Evolutionary conservation across 2,797 vertebrate species (phyloP), one percentile per base, ranked within the genome.

Genomic region (Epinephelus coioides): DNA sequence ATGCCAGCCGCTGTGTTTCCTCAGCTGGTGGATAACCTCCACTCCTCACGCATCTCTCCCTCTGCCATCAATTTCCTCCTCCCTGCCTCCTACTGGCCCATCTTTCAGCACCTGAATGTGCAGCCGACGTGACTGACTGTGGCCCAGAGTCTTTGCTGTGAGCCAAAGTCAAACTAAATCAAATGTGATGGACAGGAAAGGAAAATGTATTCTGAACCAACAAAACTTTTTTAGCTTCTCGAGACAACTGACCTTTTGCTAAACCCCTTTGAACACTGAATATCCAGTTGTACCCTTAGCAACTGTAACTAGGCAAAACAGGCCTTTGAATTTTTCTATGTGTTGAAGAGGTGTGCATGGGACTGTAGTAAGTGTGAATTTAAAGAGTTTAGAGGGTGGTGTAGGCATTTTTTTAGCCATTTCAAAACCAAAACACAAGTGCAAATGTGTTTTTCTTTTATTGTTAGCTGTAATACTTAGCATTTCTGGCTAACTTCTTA

Each of bases 21-120:
- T 94, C 94, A 95, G 94, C 94, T 95, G 94, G 88, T 82, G 90
- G 88, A 90, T 90, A 93, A 95, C 94, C 93, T 91, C 81, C 82
- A 60, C 59, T 78, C 75, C 86, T 83, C 88, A 76, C 53, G 67
- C 85, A 79, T 84, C 85, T 81, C 81, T 74, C 78, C 68, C 74
- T 78, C 82, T 79, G 82, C 91, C 85, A 88, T 89, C 86, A 69
- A 87, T 88, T 92, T 90, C 89, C 88, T 87, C 72, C 69, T 62
- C 56, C 76, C 71, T 59, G 77, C 72, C 67, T 81, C 66, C 70
- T 66, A 59, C 86, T 54, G 57, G 69, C 62, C 70, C 49, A 49
- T 85, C 86, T 81, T 76, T 92, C 87, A 81, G 57, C 79, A 60
- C 71, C 21, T 51, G 15, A 53, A 30, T 4, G 34, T 56, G 5